phyloP scores from a whole-genome alignment of 2,113 vertebrate species.

The Vombatus ursinus region DNA sequence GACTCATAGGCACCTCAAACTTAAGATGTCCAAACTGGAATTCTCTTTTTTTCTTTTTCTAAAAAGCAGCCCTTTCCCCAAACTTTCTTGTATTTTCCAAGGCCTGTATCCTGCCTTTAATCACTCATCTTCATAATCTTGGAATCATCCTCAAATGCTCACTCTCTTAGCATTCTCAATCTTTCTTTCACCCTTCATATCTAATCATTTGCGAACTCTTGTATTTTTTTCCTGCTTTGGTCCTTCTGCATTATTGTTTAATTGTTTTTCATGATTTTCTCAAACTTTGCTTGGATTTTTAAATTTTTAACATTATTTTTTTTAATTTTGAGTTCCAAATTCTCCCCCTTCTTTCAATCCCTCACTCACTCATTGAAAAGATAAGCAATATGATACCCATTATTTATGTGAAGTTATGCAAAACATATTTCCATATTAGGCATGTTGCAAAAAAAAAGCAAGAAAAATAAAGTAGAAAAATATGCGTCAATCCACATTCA shows the following conservation, averaged over 20 bases:
- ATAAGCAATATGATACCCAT: background rate
- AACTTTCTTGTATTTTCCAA: background rate
- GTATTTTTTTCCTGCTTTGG: background rate
- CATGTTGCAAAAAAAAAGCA: too few relatives aligned
- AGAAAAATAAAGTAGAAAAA: background rate
- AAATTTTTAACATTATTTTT: background rate
- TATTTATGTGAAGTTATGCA: background rate
- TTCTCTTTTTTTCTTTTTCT: background rate
- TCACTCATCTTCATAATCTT: background rate
- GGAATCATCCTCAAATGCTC: background rate
- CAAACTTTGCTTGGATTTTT: background rate
- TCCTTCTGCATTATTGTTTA: background rate
- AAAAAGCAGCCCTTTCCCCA: background rate
- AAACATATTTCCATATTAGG: background rate
- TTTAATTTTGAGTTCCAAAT: background rate
- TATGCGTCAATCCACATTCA: background rate
- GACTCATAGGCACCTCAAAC: background rate
- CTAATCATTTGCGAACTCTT: background rate
- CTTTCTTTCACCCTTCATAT: background rate
- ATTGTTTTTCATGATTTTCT: background rate
- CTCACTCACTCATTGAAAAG: background rate
- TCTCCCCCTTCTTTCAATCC: background rate
- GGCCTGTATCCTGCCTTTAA: background rate
- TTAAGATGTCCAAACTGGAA: background rate
- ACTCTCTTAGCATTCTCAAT: background rate